phyloP scores from a whole-genome alignment of 2,113 vertebrate species.

The Salvelinus alpinus region DNA sequence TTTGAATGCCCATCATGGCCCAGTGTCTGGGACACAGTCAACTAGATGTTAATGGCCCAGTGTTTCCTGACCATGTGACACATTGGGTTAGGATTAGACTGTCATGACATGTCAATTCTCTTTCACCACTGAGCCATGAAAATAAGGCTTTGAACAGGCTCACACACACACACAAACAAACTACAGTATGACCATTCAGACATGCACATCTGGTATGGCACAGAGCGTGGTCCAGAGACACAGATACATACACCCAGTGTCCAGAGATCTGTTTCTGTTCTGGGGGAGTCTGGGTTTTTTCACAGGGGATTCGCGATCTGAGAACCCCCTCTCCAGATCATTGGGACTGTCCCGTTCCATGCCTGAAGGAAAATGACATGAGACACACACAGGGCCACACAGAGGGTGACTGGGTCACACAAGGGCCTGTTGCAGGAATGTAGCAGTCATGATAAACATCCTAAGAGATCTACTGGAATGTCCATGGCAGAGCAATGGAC shows the following conservation, averaged over 20 bases:
- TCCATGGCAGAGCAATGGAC: too few relatives aligned
- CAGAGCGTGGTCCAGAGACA: background rate
- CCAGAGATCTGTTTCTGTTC: slow-evolving; percentile 76
- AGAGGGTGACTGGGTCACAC: background rate
- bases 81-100: too few relatives aligned
- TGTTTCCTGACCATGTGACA: too few relatives aligned
- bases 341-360: slow-evolving; percentile 66
- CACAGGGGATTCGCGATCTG: slow-evolving; percentile 72
- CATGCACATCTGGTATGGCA: background rate
- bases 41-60: too few relatives aligned
- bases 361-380: slow-evolving; percentile 66
- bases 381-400: slow-evolving; percentile 17
- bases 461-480: too few relatives aligned
- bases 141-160: too few relatives aligned
- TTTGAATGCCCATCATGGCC: too few relatives aligned
- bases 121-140: too few relatives aligned
- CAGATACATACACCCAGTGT: slow-evolving; percentile 61
- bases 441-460: background rate
- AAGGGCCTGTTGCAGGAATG: background rate
- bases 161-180: slow-evolving; percentile 13
- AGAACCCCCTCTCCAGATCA: slow-evolving; percentile 70
- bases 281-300: slow-evolving; percentile 73
- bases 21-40: too few relatives aligned
- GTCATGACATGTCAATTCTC: too few relatives aligned
- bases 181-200: background rate